Evolutionary conservation across 2,888 invertebrate species (phyloP).

Genomic region (Neoscelio sp.): DNA sequence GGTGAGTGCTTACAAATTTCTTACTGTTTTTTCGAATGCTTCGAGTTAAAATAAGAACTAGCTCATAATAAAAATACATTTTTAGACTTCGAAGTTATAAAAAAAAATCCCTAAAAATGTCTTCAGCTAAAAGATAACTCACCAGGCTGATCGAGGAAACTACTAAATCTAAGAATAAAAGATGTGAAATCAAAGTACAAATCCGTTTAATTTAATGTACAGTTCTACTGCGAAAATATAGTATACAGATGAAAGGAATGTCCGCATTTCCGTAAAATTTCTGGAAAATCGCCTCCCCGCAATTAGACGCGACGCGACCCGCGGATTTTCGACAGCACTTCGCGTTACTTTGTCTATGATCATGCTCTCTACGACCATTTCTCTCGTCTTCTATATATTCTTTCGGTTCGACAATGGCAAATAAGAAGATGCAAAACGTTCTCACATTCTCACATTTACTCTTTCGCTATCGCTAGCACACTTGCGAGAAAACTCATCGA

Average conservation of each 20-base stretch:
- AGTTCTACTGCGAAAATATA: too few species aligned
- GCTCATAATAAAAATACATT: too few species aligned
- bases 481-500: constrained; percentile 40
- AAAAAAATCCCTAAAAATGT: too few species aligned
- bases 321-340: constrained; percentile 70
- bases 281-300: constrained; percentile 35
- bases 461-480: constrained; percentile 23
- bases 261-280: too few species aligned
- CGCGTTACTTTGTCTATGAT: constrained; percentile 62
- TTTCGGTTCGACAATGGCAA: constrained; percentile 49
- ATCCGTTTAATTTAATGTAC: too few species aligned
- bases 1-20: too few species aligned
- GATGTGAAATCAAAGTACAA: too few species aligned
- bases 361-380: constrained; percentile 68
- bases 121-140: background rate
- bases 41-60: background rate
- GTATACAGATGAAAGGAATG: background rate
- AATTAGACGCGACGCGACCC: constrained; percentile 15
- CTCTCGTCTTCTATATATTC: constrained; percentile 44
- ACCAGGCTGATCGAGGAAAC: background rate
- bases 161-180: too few species aligned
- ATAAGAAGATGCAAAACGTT: constrained; percentile 56
- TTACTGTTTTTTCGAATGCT: too few species aligned
- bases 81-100: too few species aligned
- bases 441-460: constrained; percentile 50